These are phyloP conservation scores for Coregonus suidteri DNA, from an alignment of 2,797 vertebrate species.

Conservation along the genomic window DNA sequence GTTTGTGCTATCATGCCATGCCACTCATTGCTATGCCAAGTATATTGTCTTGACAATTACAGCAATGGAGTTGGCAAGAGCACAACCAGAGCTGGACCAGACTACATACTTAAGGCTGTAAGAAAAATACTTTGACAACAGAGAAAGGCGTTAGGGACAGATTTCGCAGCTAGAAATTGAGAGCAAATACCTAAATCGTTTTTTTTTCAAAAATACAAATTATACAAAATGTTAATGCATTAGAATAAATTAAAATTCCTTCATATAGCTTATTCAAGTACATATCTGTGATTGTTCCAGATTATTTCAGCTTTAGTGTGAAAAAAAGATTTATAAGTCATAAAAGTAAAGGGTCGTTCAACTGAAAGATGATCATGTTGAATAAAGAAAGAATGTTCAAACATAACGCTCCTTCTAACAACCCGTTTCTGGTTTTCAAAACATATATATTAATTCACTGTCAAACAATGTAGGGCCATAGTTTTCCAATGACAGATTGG, in stretches of 20 bases:
- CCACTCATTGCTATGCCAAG: neutral
- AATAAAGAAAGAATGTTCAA: constrained; percentile 18
- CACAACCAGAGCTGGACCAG: neutral
- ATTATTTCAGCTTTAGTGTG: constrained; percentile 34
- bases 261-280: constrained; percentile 19
- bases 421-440: neutral
- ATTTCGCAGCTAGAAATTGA: constrained; percentile 10
- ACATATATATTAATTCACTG: neutral
- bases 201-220: constrained; percentile 38
- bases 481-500: neutral
- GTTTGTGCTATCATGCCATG: neutral
- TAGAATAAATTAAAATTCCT: constrained; percentile 64
- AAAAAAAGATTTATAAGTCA: constrained; percentile 30
- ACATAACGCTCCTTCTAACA: neutral
- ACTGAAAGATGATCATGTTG: constrained; percentile 11
- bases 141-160: constrained; percentile 37
- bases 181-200: constrained; percentile 1
- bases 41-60: neutral
- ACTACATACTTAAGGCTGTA: constrained; percentile 17
- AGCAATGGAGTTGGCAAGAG: neutral
- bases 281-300: constrained; percentile 42
- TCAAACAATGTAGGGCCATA: neutral
- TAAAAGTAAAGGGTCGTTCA: constrained; percentile 1
- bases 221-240: constrained; percentile 59
- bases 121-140: constrained; percentile 18